phyloP scores from a whole-genome alignment of 2,797 vertebrate species.

The Brachymystax lenok region DNA sequence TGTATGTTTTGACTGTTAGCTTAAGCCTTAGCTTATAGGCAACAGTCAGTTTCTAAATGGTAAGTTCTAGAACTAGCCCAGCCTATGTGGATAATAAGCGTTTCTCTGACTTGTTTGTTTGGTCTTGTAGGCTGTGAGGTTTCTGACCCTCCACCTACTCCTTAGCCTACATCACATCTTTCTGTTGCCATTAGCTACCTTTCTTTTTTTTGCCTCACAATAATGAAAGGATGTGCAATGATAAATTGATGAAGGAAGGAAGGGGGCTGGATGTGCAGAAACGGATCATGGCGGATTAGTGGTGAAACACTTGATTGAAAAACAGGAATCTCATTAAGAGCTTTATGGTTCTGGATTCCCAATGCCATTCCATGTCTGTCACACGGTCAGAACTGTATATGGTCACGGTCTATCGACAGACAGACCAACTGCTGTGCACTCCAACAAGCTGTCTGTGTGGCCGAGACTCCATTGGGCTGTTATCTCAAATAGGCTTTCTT shows the following conservation, averaged over 20 bases:
- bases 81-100: background rate
- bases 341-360: background rate
- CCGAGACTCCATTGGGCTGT: background rate
- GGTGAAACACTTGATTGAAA: constrained; percentile 16
- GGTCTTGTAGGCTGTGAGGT: background rate
- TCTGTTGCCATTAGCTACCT: background rate
- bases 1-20: background rate
- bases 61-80: background rate
- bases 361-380: background rate
- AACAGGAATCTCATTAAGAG: constrained; percentile 14
- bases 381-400: background rate
- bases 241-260: background rate
- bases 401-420: background rate
- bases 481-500: background rate
- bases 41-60: background rate
- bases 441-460: background rate
- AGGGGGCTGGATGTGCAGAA: background rate
- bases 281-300: constrained; percentile 22
- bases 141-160: background rate
- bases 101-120: background rate
- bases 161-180: background rate
- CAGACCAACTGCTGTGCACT: background rate
- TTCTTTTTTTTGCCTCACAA: background rate
- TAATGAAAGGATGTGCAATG: background rate
- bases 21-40: background rate